A percentile compares a stretch with the other conserved stretches of the same genome.
phyloP scores from a whole-genome alignment of 2,797 vertebrate species.

The Periophthalmus magnuspinnatus region DNA sequence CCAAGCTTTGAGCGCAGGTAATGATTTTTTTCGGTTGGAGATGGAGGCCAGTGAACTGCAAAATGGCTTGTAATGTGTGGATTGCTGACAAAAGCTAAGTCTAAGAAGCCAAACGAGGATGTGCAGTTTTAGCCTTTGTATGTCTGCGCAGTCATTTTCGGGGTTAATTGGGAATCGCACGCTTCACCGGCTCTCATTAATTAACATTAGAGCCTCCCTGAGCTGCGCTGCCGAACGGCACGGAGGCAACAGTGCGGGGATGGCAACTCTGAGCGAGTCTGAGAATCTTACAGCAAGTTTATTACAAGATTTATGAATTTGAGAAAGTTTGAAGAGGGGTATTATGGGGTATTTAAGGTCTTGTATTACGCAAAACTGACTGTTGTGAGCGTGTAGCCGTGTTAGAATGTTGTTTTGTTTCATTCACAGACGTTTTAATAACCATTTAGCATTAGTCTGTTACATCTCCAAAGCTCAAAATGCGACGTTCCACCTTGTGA shows the following conservation, averaged over 20 bases:
- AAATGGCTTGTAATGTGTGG: constrained; percentile 21
- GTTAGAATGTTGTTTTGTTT: no score
- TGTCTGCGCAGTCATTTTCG: constrained; percentile 42
- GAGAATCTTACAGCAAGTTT: not conserved
- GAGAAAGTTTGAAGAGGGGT: no score
- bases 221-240: constrained; percentile 35
- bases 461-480: no score
- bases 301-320: not conserved
- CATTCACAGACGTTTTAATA: no score
- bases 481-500: no score
- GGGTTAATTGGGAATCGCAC: constrained; percentile 65
- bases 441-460: no score
- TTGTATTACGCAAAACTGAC: no score
- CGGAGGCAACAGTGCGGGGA: constrained; percentile 18
- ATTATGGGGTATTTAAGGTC: no score
- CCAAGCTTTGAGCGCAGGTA: constrained; percentile 25
- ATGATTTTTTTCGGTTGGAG: not conserved
- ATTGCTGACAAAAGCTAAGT: constrained; percentile 12
- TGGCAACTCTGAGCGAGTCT: not conserved
- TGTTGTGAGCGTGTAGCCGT: no score
- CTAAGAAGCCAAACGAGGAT: constrained; percentile 28
- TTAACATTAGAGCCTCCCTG: constrained; percentile 64
- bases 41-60: constrained; percentile 35
- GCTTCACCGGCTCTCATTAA: constrained; percentile 60
- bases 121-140: constrained; percentile 32